phyloP scores from a whole-genome alignment of 2,888 invertebrate genomes.

The Luperina testacea region DNA sequence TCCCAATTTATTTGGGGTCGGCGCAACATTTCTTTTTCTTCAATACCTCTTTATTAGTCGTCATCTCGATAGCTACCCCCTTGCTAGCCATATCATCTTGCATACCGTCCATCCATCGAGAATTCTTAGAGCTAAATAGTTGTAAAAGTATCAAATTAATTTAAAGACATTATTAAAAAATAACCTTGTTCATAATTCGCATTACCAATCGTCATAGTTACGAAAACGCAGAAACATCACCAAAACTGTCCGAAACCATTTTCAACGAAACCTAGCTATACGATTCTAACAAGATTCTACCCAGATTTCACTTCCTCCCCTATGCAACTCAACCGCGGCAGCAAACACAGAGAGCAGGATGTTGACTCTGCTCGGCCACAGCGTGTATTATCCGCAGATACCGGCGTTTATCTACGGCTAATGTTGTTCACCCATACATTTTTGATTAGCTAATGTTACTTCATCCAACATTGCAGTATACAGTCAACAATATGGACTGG shows the following conservation, averaged over 20 bases:
- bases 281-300: slow-evolving; percentile 21
- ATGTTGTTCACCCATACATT: slow-evolving; percentile 73
- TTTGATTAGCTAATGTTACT: slow-evolving; percentile 66
- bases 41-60: too few species aligned
- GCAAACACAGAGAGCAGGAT: slow-evolving; percentile 75
- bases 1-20: too few species aligned
- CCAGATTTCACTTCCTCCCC: slow-evolving; percentile 58
- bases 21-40: too few species aligned
- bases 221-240: background rate
- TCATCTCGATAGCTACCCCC: too few species aligned
- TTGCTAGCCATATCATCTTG: too few species aligned
- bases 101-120: too few species aligned
- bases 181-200: background rate
- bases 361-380: slow-evolving; percentile 70
- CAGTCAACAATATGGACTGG: slow-evolving; percentile 4
- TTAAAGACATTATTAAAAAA: background rate
- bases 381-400: slow-evolving; percentile 79
- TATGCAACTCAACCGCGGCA: slow-evolving; percentile 52
- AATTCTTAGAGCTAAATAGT: background rate
- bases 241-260: background rate
- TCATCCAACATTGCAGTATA: slow-evolving; percentile 36
- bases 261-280: rapidly evolving
- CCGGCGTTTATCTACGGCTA: slow-evolving; percentile 79
- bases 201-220: background rate
- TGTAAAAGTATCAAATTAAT: background rate